Conservation (phyloP, 2,113 vertebrate species). For the Oreochromis aureus region DNA sequence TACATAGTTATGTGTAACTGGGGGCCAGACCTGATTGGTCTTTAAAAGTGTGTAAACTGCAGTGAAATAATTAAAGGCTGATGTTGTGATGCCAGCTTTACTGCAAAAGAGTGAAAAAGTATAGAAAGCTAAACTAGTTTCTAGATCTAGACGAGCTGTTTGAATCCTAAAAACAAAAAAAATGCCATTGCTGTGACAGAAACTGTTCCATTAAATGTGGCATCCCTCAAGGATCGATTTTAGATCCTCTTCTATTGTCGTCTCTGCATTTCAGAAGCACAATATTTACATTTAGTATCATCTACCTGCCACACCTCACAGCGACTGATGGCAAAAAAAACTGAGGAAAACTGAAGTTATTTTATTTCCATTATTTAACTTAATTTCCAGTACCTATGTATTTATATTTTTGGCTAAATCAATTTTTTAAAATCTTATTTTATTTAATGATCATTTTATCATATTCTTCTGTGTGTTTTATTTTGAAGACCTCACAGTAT, state of each 20-base stretch:
- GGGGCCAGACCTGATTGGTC: fast-evolving
- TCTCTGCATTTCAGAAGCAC: background rate
- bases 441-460: background rate
- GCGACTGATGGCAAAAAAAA: background rate
- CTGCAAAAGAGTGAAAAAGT: fast-evolving
- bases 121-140: background rate
- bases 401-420: background rate
- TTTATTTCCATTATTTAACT: background rate
- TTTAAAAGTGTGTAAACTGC: background rate
- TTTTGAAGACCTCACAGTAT: background rate
- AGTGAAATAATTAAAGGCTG: background rate
- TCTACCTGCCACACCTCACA: background rate
- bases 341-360: background rate
- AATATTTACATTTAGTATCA: background rate
- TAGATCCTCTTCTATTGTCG: background rate
- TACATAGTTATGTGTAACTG: background rate
- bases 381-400: fast-evolving
- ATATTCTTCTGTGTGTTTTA: background rate
- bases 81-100: background rate
- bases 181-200: background rate
- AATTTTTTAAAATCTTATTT: fast-evolving
- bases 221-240: background rate
- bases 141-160: fast-evolving
- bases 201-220: background rate
- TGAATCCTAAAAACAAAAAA: background rate